Conservation (phyloP, 2,888 invertebrate genomes). For the Sinotaia quadrata region DNA sequence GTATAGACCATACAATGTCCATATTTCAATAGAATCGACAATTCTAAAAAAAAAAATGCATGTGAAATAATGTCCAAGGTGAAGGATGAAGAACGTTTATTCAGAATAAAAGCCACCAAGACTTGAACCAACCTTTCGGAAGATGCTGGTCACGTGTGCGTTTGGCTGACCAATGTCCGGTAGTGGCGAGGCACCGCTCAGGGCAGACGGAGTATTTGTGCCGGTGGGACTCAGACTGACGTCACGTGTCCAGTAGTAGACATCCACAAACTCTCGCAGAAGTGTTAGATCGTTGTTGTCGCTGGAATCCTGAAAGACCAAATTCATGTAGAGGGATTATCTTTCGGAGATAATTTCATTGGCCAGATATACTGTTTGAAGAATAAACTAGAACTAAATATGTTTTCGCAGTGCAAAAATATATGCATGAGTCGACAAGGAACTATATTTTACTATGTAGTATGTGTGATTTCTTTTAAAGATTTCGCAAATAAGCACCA, state of each 20-base stretch:
- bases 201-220: not conserved
- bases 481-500: too few species aligned
- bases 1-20: too few species aligned
- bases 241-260: constrained; percentile 55
- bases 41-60: too few species aligned
- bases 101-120: not conserved
- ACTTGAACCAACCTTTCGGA: constrained; percentile 46
- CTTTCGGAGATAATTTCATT: too few species aligned
- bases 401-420: too few species aligned
- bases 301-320: constrained; percentile 66
- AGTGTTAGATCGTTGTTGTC: constrained; percentile 62
- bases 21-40: too few species aligned
- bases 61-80: not conserved
- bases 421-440: too few species aligned
- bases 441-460: too few species aligned
- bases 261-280: constrained; percentile 61
- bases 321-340: too few species aligned
- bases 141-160: constrained; percentile 52
- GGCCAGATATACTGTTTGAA: too few species aligned
- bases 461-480: too few species aligned
- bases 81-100: not conserved
- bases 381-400: too few species aligned
- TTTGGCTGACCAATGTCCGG: constrained; percentile 57
- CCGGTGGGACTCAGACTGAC: constrained; percentile 25
- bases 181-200: constrained; percentile 41